phyloP scores from a whole-genome alignment of 2,797 vertebrate species.

The Erpetoichthys calabaricus region DNA sequence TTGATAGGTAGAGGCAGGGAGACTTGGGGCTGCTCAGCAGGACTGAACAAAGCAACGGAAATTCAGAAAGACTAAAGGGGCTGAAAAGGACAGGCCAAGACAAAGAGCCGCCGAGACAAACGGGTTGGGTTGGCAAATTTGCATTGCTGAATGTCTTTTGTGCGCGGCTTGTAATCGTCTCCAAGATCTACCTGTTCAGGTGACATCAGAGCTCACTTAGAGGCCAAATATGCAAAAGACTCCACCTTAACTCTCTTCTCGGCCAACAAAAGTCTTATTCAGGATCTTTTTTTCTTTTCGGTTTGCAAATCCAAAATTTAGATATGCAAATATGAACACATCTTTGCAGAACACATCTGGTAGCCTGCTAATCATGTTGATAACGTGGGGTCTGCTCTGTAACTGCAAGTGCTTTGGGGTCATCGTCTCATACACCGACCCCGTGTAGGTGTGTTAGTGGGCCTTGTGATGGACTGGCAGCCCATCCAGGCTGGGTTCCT shows the following conservation, averaged over 20 bases:
- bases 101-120: slow-evolving; percentile 23
- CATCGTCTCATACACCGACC: no score
- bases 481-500: no score
- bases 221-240: slow-evolving; percentile 50
- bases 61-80: no score
- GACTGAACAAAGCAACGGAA: no score
- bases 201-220: slow-evolving; percentile 28
- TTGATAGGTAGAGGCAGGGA: slow-evolving; percentile 41
- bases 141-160: slow-evolving; percentile 53
- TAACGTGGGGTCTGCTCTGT: no score
- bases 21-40: background rate
- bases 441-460: no score
- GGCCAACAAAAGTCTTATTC: slow-evolving; percentile 50
- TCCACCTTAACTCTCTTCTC: slow-evolving; percentile 25
- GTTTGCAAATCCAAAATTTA: slow-evolving; percentile 55
- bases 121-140: slow-evolving; percentile 47
- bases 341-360: slow-evolving; percentile 14
- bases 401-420: no score
- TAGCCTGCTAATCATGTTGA: no score
- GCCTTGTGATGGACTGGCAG: no score
- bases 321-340: slow-evolving; percentile 44
- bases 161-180: slow-evolving; percentile 46
- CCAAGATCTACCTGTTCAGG: slow-evolving; percentile 43
- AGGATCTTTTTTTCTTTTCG: slow-evolving; percentile 29
- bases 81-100: no score